A percentile compares a stretch with the other conserved stretches of the same genome.
These are phyloP conservation scores for Hystrix brachyura DNA, from an alignment of 2,113 vertebrate species.

Conservation along the genomic window DNA sequence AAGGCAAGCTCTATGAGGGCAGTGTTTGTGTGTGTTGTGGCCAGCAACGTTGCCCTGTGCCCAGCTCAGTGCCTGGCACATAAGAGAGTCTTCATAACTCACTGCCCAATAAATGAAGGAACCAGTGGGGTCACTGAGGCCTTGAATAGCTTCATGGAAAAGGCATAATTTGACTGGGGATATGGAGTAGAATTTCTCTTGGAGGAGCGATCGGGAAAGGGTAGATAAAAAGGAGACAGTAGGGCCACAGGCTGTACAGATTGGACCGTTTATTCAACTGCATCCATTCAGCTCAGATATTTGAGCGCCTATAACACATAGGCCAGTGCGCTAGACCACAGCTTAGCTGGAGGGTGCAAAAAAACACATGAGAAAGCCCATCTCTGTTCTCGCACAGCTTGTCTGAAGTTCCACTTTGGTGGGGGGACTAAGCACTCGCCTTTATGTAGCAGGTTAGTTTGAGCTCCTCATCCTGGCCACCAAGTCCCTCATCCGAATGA, in stretches of 20 bases:
- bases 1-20: background rate
- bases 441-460: background rate
- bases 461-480: background rate
- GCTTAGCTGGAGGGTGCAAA: background rate
- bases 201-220: background rate
- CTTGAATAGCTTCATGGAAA: background rate
- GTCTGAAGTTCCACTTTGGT: background rate
- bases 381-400: background rate
- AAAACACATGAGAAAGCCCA: background rate
- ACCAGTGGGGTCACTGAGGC: background rate
- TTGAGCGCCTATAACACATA: background rate
- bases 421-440: background rate
- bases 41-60: background rate
- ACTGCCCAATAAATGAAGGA: background rate
- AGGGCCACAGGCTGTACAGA: background rate
- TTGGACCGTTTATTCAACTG: background rate
- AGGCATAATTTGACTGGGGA: background rate
- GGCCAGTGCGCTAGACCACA: background rate
- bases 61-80: background rate
- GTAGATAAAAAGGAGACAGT: background rate
- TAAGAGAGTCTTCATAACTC: background rate
- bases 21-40: background rate
- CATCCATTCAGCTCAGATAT: conserved; percentile 2
- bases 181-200: conserved; percentile 17
- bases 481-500: background rate